Evolutionary conservation across 2,113 vertebrate species (phyloP), one percentile per base, ranked within the genome.

Genomic region (Raphicerus campestris): DNA sequence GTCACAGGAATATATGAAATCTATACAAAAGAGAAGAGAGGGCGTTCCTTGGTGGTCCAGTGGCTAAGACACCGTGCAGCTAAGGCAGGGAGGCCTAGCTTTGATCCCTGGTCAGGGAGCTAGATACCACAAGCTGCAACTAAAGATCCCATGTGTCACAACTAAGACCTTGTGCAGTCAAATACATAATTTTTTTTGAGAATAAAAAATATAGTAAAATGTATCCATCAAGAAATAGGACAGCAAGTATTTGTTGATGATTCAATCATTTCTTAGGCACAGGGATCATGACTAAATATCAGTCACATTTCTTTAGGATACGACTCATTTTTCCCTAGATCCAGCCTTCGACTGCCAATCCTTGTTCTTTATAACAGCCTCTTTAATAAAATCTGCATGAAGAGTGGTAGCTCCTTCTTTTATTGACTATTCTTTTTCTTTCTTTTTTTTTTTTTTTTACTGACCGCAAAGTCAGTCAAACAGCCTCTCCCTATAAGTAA

Each of bases 381-480:
- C 39, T 77, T 26, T 32, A 88, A 88, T 5, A 85, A 56, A 91
- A 80, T 75, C 93, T 91, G 42, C 4, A 0, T 93, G 28, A 81
- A 56, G 2, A 93, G 19, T 80, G 81, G 17, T 51, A 90, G 30
- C 66, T 60, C 47, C 42, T 89, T 30, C 13, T 87, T 83, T 78
- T 9, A 47, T 15, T 84, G 53, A 82, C 39, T 42, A 9, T 91
- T 32, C 39, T 55, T 70, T 80, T 13, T 22, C 39, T 51, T 17
- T 47, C 26, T 47, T 77, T 45, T 42, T 45, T 47, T 26, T n/a
- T 16, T 6, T 66, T 35, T 66, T 49, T 87, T 63, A 58, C 30
- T 92, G 47, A 84, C 93, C 88, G 87, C 47, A 87, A 80, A 92
- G 47, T 83, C 56, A 93, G 60, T 35, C n/a, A 94, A 89, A 49